Conservation (phyloP, 2,888 invertebrate genomes). For the Galeruca laticollis region DNA sequence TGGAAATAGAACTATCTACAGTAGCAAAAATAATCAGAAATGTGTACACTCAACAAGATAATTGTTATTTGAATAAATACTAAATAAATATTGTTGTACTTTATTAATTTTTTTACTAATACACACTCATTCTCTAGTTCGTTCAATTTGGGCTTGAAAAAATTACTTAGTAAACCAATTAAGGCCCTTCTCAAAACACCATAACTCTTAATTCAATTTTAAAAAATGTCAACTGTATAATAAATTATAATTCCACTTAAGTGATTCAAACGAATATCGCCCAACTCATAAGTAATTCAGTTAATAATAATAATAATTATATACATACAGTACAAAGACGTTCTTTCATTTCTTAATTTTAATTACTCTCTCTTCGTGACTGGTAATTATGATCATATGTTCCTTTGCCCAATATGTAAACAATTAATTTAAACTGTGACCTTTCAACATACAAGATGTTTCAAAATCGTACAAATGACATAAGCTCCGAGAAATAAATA, state of each 20-base stretch:
- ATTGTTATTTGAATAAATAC: no score
- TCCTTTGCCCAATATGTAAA: not conserved
- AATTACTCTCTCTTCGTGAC: not conserved
- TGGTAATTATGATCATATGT: not conserved
- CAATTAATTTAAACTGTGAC: slow-evolving; percentile 6
- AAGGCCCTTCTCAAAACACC: not conserved
- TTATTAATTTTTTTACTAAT: no score
- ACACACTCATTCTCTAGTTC: no score
- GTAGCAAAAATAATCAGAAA: no score
- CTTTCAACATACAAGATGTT: not conserved
- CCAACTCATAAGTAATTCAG: not conserved
- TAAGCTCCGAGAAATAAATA: no score
- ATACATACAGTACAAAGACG: not conserved
- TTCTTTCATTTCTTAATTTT: slow-evolving; percentile 5
- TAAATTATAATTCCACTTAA: not conserved
- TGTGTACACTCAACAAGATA: no score
- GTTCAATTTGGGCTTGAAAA: no score
- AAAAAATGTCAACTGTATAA: no score
- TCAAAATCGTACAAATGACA: no score
- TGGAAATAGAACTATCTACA: no score
- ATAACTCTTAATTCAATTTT: not conserved
- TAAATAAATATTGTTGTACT: no score
- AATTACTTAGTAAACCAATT: no score
- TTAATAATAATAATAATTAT: not conserved
- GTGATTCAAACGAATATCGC: not conserved